Evolutionary conservation across 2,888 invertebrate genomes (phyloP).

Genomic region (Drosophila pegasa): DNA sequence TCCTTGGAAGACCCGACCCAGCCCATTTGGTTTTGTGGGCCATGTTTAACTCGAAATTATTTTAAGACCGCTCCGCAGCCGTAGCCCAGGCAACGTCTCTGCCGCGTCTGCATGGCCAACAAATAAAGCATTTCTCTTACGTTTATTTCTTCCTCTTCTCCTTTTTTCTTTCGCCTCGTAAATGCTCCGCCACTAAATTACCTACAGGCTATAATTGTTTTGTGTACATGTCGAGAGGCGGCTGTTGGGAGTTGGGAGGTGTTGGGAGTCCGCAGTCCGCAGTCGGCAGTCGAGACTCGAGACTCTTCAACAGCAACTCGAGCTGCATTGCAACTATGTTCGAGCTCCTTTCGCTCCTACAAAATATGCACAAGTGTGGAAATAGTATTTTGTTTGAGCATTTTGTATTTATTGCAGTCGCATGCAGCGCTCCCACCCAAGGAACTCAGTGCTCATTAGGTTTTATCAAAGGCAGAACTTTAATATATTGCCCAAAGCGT

Average conservation of each 20-base stretch:
- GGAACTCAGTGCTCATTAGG: constrained; percentile 11
- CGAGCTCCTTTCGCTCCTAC: constrained; percentile 6
- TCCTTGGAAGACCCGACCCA: constrained; percentile 14
- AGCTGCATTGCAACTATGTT: constrained; percentile 48
- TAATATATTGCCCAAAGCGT: constrained; percentile 6
- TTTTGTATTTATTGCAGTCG: constrained; percentile 64
- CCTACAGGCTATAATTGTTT: constrained; percentile 79
- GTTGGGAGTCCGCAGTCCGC: constrained; percentile 24
- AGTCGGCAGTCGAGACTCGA: neutral
- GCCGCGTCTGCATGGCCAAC: constrained; percentile 56
- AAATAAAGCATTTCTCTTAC: constrained; percentile 62
- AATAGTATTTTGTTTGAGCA: constrained; percentile 29
- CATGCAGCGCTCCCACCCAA: neutral
- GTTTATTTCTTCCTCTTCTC: constrained; percentile 6
- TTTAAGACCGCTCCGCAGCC: constrained; percentile 63
- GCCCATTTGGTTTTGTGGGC: constrained; percentile 57
- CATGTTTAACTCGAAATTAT: constrained; percentile 78
- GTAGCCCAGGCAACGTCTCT: constrained; percentile 39
- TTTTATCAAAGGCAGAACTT: constrained; percentile 16
- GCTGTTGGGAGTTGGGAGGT: constrained; percentile 14
- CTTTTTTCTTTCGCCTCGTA: constrained; percentile 31
- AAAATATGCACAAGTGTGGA: constrained; percentile 57
- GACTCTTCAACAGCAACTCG: constrained; percentile 32
- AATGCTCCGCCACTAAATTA: constrained; percentile 78
- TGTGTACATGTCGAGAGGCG: constrained; percentile 61